A percentile compares a stretch with the other conserved stretches of the same genome.
These are phyloP conservation scores for Phallusia fumigata DNA, from an alignment of 23 tunicate species.

Conservation along the genomic window DNA sequence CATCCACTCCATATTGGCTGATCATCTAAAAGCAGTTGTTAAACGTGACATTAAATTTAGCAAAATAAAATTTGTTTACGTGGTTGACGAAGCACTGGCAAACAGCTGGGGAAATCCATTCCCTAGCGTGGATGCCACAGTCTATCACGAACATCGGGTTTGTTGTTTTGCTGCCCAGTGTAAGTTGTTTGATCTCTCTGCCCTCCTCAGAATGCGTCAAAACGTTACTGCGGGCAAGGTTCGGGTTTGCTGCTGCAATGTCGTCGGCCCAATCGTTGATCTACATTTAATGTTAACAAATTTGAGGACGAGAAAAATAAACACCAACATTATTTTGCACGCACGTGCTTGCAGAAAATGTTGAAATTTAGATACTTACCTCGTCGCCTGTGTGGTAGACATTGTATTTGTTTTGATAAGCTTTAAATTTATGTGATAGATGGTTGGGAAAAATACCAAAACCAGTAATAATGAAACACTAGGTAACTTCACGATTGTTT, in stretches of 20 bases:
- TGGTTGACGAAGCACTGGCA: slow-evolving; percentile 61
- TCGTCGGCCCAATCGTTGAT: slow-evolving; percentile 45
- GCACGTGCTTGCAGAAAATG: too few relatives aligned
- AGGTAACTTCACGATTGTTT: too few relatives aligned
- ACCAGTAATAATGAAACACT: too few relatives aligned
- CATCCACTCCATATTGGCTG: slow-evolving; percentile 40
- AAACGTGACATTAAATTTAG: background rate
- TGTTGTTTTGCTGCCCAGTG: slow-evolving; percentile 30
- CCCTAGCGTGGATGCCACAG: slow-evolving; percentile 76
- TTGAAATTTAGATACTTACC: too few relatives aligned
- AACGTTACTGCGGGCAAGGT: slow-evolving; percentile 16
- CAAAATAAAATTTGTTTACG: background rate
- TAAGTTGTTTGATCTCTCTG: slow-evolving; percentile 29
- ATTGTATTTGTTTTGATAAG: too few relatives aligned
- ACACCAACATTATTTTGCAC: too few relatives aligned
- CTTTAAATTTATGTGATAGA: too few relatives aligned
- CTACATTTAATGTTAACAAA: too few relatives aligned
- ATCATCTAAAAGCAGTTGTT: slow-evolving; percentile 30
- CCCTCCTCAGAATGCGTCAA: slow-evolving; percentile 32
- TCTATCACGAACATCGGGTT: slow-evolving; percentile 59
- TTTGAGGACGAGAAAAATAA: too few relatives aligned
- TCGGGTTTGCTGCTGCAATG: slow-evolving; percentile 19
- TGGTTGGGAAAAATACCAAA: too few relatives aligned
- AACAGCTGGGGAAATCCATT: slow-evolving; percentile 85
- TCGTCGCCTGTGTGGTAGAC: too few relatives aligned